Base-by-base conservation (phyloP, 92 coral and sea anemone species). In the Umimayanthus chanpuru region DNA sequence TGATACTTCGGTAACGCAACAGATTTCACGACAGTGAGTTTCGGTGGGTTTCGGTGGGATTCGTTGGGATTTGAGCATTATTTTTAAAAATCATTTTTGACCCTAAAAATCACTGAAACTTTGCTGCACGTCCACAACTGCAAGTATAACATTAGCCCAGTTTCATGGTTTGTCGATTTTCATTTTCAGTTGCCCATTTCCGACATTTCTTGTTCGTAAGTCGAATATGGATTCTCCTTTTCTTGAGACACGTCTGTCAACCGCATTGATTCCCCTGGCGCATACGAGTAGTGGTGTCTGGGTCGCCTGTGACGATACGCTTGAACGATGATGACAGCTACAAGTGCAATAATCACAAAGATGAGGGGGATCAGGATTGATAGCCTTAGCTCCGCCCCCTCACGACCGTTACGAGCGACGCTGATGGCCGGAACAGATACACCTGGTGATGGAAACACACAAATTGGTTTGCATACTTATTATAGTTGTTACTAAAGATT, bases 291-390 rank as follows among this genome's bases (percentile, higher is more conserved):
- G 11, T 26, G 41, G 76, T 32, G 36, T 32, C 32, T 65, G 16
- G 75, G 29, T 12, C 38, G 75, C 55, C 76, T 81, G 25, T 65
- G 58, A 21, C 86, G 76, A 65, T 81, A 81, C 12, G 75, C 85
- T 5, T 20, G 58, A 43, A 81, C 10, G 38, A 81, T 23, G 53
- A 81, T 65, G 23, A 81, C 76, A 4, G 61, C 76, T 58, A 65
- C 75, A 9, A 81, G 76, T 38, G 53, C n/a, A 30, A 81, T 12
- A 26, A 81, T 66, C 55, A 81, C 76, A 4, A 81, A 38, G 32
- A 81, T 30, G 25, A 81, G 86, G 1, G 86, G 86, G n/a, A 81
- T 81, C 50, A 81, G 32, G n/a, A 81, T 66, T 81, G 86, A 81
- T 38, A 80, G 85, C 85, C 58, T 56, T 23, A 61, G 44, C 28